A percentile compares a stretch with the other conserved stretches of the same genome.
These are phyloP conservation scores for Limnodromus scolopaceus DNA, from an alignment of 2,797 vertebrate genomes.

Conservation along the genomic window DNA sequence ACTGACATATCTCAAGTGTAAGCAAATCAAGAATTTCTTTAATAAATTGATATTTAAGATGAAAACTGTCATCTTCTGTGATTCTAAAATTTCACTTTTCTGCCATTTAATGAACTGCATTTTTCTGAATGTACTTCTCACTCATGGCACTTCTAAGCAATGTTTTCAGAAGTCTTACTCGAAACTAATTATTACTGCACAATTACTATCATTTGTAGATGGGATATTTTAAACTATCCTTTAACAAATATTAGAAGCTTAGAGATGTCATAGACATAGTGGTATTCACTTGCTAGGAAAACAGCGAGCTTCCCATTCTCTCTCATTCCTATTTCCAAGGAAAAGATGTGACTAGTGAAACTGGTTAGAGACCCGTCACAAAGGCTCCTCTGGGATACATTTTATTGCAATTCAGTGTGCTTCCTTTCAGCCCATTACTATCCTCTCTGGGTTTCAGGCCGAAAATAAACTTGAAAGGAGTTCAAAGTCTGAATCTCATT, in stretches of 20 bases:
- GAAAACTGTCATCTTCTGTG: background rate
- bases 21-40: background rate
- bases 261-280: background rate
- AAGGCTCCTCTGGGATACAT: background rate
- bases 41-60: background rate
- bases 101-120: background rate
- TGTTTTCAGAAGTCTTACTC: background rate
- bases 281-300: background rate
- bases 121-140: background rate
- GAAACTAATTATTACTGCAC: background rate
- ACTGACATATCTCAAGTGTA: background rate
- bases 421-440: slow-evolving; percentile 27
- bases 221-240: background rate
- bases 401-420: background rate
- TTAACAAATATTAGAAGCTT: background rate
- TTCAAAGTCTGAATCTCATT: slow-evolving; percentile 28
- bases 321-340: background rate
- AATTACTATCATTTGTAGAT: background rate
- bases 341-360: slow-evolving; percentile 23
- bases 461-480: slow-evolving; percentile 36
- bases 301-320: background rate
- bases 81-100: background rate
- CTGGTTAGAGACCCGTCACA: background rate
- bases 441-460: background rate
- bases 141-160: background rate